Conservation (phyloP, 2,888 invertebrate species). For the Cenopis cana region DNA sequence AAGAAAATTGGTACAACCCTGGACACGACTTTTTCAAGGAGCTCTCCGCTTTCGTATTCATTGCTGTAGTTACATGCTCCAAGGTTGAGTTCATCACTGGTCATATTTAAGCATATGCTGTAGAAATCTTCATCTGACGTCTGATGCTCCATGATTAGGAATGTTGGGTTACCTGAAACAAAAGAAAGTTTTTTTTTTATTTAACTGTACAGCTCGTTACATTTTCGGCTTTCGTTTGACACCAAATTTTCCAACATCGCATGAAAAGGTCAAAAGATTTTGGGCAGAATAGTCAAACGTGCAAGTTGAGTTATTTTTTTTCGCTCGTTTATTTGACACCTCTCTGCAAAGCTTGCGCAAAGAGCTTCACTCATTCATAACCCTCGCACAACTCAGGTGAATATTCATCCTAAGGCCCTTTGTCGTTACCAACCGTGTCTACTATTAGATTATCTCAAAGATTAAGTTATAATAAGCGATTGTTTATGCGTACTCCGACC, state of each 20-base stretch:
- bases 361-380: no score
- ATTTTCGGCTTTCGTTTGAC: no score
- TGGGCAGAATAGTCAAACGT: no score
- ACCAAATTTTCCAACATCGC: no score
- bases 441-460: neutral
- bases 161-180: conserved; percentile 62
- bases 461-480: conserved; percentile 12
- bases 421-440: neutral
- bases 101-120: conserved; percentile 75
- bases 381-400: no score
- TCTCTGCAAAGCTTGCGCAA: no score
- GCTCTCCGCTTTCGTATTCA: conserved; percentile 80
- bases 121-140: conserved; percentile 77
- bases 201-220: no score
- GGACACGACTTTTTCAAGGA: conserved; percentile 87
- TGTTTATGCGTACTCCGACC: conserved; percentile 33
- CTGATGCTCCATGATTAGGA: conserved; percentile 58
- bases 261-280: no score
- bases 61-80: conserved; percentile 72
- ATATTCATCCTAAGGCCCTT: no score
- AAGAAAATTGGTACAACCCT: conserved; percentile 93
- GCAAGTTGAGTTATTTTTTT: no score
- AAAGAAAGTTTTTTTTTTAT: conserved; percentile 47
- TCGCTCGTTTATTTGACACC: no score
- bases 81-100: conserved; percentile 66